Evolutionary conservation across 1,140 invertebrate species (phyloP), one percentile per base, ranked within the genome.

Genomic region (Bombus polaris): DNA sequence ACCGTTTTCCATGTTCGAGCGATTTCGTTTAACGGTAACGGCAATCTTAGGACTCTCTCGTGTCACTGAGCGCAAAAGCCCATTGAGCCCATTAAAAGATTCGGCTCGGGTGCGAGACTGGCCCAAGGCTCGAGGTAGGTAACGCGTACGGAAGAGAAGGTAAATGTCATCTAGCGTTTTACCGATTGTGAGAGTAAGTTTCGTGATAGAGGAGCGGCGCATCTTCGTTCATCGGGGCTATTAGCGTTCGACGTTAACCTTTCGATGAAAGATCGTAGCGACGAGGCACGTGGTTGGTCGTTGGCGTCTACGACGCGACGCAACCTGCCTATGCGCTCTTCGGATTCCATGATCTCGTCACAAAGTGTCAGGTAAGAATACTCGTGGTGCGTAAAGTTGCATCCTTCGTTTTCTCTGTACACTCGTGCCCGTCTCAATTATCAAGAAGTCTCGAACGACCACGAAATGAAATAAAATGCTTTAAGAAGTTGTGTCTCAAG

Each of bases 221-320:
- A 88, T 88, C 87, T 86, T 81, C 65, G 70, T 85, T 83, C 42
- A n/a, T 37, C 35, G 53, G 9, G 37, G 68, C 87, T 75, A 86
- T 88, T 88, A 88, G 53, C 72, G 81, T 70, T 76, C 72, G 25
- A 81, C 68, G 81, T 65, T 89, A 87, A 89, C 88, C 88, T 89
- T 89, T 89, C 35, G 59, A 32, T 53, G 81, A 84, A 84, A 78
- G 81, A 89, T 87, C 78, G 59, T 22, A 47, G 66, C 47, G 15
- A 65, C 25, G 37, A 84, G 73, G 72, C 81, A 73, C 85, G 81
- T 71, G 81, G 59, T 42, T n/a, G 59, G 32, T 81, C 42, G 35
- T 65, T 15, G 59, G 15, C 59, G 59, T 62, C 12, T 10, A 12
- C 59, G 59, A 62, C 32, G 3, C 65, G 66, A 37, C 53, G 73